Evolutionary conservation across 2,113 vertebrate genomes (phyloP).

Genomic region (Labrus mixtus): DNA sequence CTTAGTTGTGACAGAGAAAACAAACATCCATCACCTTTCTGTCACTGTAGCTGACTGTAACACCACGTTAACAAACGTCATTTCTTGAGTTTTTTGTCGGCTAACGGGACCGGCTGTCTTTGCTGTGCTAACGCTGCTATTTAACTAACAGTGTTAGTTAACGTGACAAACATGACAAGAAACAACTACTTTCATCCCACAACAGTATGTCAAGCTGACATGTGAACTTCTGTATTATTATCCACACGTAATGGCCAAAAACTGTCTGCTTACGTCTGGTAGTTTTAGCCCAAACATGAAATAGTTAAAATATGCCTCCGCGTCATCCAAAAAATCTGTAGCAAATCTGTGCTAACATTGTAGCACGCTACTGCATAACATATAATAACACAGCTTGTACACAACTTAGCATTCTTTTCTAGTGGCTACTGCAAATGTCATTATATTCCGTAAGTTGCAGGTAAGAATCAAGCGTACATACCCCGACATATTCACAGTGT

Average conservation of each 20-base stretch:
- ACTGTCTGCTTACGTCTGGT: background rate
- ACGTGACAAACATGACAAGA: background rate
- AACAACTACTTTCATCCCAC: slow-evolving; percentile 32
- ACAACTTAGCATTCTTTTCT: background rate
- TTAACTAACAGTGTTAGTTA: slow-evolving; percentile 34
- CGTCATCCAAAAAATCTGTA: slow-evolving; percentile 49
- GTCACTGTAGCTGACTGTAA: background rate
- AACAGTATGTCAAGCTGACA: background rate
- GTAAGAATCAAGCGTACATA: slow-evolving; percentile 10
- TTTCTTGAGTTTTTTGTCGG: background rate
- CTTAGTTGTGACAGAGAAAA: background rate
- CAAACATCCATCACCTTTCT: background rate
- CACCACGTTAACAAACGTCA: background rate
- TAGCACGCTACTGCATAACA: slow-evolving; percentile 70
- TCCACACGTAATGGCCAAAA: background rate
- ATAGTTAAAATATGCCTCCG: slow-evolving; percentile 52
- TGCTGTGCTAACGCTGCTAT: slow-evolving; percentile 35
- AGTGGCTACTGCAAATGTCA: background rate
- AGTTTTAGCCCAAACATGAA: slow-evolving; percentile 26
- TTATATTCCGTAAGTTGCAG: background rate
- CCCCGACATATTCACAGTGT: slow-evolving; percentile 17
- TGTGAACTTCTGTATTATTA: background rate
- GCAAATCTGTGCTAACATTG: slow-evolving; percentile 52
- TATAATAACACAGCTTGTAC: no score
- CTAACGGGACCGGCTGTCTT: slow-evolving; percentile 23